Base-by-base conservation (phyloP, 2,888 invertebrate genomes). In the Euspilapteryx auroguttella region DNA sequence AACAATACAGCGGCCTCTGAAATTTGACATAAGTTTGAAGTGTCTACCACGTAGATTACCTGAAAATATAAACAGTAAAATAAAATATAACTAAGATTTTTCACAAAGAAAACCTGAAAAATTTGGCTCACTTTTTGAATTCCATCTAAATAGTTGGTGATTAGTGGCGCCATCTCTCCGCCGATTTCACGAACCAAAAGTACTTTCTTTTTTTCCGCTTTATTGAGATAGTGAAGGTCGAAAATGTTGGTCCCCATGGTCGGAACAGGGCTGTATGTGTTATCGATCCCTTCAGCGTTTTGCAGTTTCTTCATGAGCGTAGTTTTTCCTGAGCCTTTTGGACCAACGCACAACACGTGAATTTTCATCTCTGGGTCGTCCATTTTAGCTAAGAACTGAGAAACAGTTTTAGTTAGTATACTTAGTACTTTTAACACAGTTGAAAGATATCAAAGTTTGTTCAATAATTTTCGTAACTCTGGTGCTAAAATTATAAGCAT, bases 21-120 rank as follows among this genome's bases (percentile, higher is more conserved):
- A 45, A 91, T 90, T 63, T 90, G 90, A 43, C 91, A 91, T 22
- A 91, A 66, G 64, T 91, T 90, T 8, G 90, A 89, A 0, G 88
- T 85, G 47, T 92, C 91, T 11, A 91, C 86, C 1, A 90, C 89
- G 45, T 86, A 91, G 34, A 91, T 81, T 1, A 92, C 78, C 75
- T 73, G 46, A 4, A 45, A 48, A 14, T 6, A 17, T 17, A n/a
- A n/a, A n/a, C n/a, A n/a, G n/a, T n/a, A n/a, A n/a, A n/a, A n/a
- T n/a, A n/a, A n/a, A n/a, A n/a, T n/a, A n/a, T n/a, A n/a, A n/a
- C n/a, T n/a, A n/a, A n/a, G n/a, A n/a, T n/a, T n/a, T n/a, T n/a
- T n/a, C n/a, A n/a, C n/a, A n/a, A n/a, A n/a, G n/a, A n/a, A n/a
- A n/a, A n/a, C n/a, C n/a, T n/a, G 25, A 21, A 17, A 29, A 24